Evolutionary conservation across 2,888 invertebrate genomes (phyloP), one percentile per base, ranked within the genome.

Genomic region (Oligia latruncula): DNA sequence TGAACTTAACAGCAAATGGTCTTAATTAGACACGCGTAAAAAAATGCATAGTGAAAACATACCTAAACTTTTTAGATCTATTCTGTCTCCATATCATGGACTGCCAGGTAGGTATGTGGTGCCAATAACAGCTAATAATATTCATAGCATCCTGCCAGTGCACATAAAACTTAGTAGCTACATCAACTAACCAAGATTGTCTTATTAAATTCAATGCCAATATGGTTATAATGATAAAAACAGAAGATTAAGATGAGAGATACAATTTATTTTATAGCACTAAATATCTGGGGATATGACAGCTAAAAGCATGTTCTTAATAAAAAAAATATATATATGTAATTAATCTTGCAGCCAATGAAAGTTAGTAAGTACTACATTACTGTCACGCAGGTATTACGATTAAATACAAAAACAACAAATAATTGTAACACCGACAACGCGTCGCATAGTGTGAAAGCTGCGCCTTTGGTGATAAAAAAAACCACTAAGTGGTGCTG

Each of bases 221-320:
- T 78, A 77, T 71, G 71, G 49, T 43, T 29, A 15, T 52, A 71
- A 43, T 66, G 58, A 78, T 81, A 81, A 83, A 74, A 82, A 68
- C 2, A 20, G 5, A 81, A 70, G 83, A 81, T 83, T 83, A 68
- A 49, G 77, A 5, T 40, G 3, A 40, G 40, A 40, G 40, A 58
- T 49, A 65, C 49, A 67, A 74, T 62, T 77, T 62, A n/a, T 83
- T 83, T 80, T 60, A 66, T 66, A 66, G 43, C 62, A 65, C 35
- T 43, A 65, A 81, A 78, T 78, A 83, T 71, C n/a, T 43, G 52
- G n/a, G 23, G 58, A 23, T 4, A 43, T 55, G 17, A 35, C 8
- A 55, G 58, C 11, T 40, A 52, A 40, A 58, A 49, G 29, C 11
- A 49, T 29, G 13, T 78, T 29, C 29, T 62, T n/a, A 55, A 9